Conservation (phyloP, 2,888 invertebrate genomes). For the Periphyllus acericola region DNA sequence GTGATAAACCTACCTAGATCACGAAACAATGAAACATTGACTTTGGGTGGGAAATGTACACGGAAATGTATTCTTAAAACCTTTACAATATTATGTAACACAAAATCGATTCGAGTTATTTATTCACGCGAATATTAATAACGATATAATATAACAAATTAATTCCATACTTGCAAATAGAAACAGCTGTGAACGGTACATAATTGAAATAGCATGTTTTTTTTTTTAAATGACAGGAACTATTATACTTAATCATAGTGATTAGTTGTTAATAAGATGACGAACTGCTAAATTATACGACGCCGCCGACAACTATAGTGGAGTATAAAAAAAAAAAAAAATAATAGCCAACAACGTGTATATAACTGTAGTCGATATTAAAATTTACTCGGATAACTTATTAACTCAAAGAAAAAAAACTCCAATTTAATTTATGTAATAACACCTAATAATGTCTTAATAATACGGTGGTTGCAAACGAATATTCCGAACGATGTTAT, state of each 20-base stretch:
- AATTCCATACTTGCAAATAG: not conserved
- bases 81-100: not conserved
- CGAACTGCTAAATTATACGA: constrained; percentile 20
- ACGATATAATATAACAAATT: not conserved
- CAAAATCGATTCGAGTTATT: not conserved
- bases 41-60: not conserved
- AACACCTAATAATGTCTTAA: constrained; percentile 32
- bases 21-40: not conserved
- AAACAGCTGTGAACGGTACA: not conserved
- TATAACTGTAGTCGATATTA: constrained; percentile 34
- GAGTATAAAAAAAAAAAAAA: constrained; percentile 10
- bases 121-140: not conserved
- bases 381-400: constrained; percentile 1
- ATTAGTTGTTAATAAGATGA: constrained; percentile 33
- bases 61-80: not conserved
- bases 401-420: not conserved
- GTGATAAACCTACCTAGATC: no score
- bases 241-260: constrained; percentile 37
- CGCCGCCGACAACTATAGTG: constrained; percentile 5
- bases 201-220: constrained; percentile 32
- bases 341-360: not conserved
- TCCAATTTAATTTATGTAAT: constrained; percentile 13
- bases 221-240: not conserved
- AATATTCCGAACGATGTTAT: constrained; percentile 4
- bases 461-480: not conserved